Evolutionary conservation across 2,888 invertebrate species (phyloP), one percentile per base, ranked within the genome.

Genomic region (Lasioglossum figueresi): DNA sequence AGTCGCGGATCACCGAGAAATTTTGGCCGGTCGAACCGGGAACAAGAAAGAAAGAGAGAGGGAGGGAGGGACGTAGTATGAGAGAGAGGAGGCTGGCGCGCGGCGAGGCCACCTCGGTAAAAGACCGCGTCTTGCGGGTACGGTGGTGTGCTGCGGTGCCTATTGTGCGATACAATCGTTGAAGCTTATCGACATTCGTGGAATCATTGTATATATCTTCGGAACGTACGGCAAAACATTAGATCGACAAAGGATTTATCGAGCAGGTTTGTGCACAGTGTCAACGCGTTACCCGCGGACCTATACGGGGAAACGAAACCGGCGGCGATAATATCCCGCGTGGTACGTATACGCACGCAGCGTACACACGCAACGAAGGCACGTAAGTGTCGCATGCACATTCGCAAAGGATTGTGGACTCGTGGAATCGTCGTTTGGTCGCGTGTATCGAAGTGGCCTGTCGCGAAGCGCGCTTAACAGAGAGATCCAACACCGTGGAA

Each of bases 321-420:
- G 88, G 82, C 89, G 78, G 79, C 85, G 76, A 88, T 85, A 88
- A 43, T 85, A 87, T 79, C 82, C 88, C 88, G 87, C 87, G 85
- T 87, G 88, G 83, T 88, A 87, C 80, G 85, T 87, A 85, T 76
- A 86, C 81, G 85, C 70, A 83, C 52, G 45, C 71, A 74, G 34
- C 63, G 68, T 71, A 40, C 59, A 52, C 37, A 56, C n/a, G 43
- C 45, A 77, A 68, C 31, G 52, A 27, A 52, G 52, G 68, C 59
- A 73, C 52, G 59, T 80, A 77, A 16, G 73, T 80, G 82, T 80
- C 66, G 68, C 79, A 79, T 77, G 81, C 77, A 85, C 83, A 83
- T 87, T 85, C 72, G 79, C 52, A 82, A 70, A 82, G 77, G 52
- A 77, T 66, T 34, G 85, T 80, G 82, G 86, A 74, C 85, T 85